Percentiles rank a stretch among this genome's conserved stretches.
phyloP scores from a whole-genome alignment of 2,888 invertebrate species.

The Oligia fasciuncula region DNA sequence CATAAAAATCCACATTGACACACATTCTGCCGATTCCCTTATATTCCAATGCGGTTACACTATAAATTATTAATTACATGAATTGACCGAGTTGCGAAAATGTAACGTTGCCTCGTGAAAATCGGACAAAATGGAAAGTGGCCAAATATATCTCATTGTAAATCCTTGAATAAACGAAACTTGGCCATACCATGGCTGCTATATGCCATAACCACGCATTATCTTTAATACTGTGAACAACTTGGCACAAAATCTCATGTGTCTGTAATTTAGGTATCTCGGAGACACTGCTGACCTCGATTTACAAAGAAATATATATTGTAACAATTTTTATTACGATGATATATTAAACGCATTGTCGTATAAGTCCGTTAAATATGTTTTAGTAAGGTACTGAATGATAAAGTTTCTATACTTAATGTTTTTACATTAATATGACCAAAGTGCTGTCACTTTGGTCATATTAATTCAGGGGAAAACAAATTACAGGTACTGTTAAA shows the following conservation, averaged over 20 bases:
- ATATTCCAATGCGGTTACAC: slow-evolving; percentile 37
- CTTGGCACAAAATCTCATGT: slow-evolving; percentile 64
- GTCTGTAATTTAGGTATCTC: slow-evolving; percentile 39
- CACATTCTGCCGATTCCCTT: slow-evolving; percentile 7
- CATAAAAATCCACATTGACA: slow-evolving; percentile 6
- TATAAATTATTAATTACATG: slow-evolving; percentile 58
- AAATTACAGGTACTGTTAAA: no score
- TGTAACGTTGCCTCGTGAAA: slow-evolving; percentile 41
- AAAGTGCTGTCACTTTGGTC: neutral
- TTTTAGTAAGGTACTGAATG: slow-evolving; percentile 1
- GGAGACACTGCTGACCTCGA: slow-evolving; percentile 51
- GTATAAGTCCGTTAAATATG: slow-evolving; percentile 12
- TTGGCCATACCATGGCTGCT: slow-evolving; percentile 59
- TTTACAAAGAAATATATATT: slow-evolving; percentile 38
- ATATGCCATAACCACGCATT: slow-evolving; percentile 58
- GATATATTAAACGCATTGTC: slow-evolving; percentile 51
- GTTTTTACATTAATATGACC: neutral
- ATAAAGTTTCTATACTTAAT: neutral
- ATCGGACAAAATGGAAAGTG: slow-evolving; percentile 71
- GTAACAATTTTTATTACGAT: slow-evolving; percentile 45
- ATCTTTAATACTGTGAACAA: slow-evolving; percentile 52
- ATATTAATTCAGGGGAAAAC: no score
- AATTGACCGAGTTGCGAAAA: slow-evolving; percentile 53
- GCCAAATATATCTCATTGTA: slow-evolving; percentile 71
- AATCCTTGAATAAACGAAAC: slow-evolving; percentile 63